phyloP scores from a whole-genome alignment of 1,140 invertebrate genomes.

The Drosophila pandora region DNA sequence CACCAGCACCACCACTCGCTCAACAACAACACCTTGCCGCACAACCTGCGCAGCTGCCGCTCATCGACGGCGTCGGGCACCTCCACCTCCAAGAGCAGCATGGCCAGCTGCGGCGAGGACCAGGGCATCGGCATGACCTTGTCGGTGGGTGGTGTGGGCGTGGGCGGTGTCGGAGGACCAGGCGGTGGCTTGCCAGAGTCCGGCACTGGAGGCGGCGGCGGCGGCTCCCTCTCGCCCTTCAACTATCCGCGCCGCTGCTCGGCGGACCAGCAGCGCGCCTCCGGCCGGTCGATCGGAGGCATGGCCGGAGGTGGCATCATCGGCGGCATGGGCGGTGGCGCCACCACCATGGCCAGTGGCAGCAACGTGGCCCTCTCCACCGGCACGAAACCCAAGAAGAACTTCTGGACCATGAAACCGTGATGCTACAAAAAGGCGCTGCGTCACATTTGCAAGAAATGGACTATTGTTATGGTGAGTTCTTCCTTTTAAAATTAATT shows the following conservation, averaged over 20 bases:
- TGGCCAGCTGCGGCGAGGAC: conserved; percentile 77
- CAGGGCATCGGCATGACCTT: conserved; percentile 71
- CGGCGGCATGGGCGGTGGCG: conserved; percentile 10
- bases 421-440: conserved; percentile 81
- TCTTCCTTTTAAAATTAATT: no score
- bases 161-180: conserved; percentile 7
- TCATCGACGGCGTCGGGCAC: conserved; percentile 76
- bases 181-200: conserved; percentile 6
- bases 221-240: conserved; percentile 62
- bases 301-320: conserved; percentile 16
- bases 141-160: conserved; percentile 27
- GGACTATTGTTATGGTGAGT: conserved; percentile 83
- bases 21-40: conserved; percentile 66
- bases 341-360: conserved; percentile 28
- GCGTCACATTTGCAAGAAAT: conserved; percentile 78
- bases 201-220: conserved; percentile 4
- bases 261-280: conserved; percentile 68
- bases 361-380: conserved; percentile 53
- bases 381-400: conserved; percentile 80
- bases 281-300: conserved; percentile 50
- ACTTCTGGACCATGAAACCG: conserved; percentile 83
- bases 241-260: conserved; percentile 71
- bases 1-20: conserved; percentile 34
- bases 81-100: conserved; percentile 80
- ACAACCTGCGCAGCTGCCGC: conserved; percentile 74